phyloP scores from a whole-genome alignment of 2,888 invertebrate genomes.

The Charanyca ferruginea region DNA sequence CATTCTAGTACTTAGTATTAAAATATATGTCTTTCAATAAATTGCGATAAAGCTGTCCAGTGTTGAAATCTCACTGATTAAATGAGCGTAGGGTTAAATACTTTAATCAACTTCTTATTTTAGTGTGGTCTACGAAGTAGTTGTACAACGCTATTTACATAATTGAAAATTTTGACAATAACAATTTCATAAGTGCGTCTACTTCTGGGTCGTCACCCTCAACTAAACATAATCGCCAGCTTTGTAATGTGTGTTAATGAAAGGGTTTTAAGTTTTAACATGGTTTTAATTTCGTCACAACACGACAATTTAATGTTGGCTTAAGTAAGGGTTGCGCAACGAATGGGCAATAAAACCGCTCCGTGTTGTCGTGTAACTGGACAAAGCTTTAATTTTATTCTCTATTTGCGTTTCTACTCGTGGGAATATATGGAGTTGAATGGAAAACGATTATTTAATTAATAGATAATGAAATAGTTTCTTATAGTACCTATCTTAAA shows the following conservation, averaged over 20 bases:
- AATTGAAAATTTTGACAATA: constrained; percentile 14
- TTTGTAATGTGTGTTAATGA: constrained; percentile 52
- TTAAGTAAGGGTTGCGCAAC: constrained; percentile 63
- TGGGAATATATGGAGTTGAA: constrained; percentile 60
- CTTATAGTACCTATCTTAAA: constrained; percentile 1
- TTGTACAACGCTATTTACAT: constrained; percentile 19
- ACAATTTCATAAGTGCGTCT: constrained; percentile 32
- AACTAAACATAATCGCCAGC: constrained; percentile 53
- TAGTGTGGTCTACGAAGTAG: constrained; percentile 4
- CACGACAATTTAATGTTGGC: constrained; percentile 60
- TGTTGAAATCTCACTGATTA: constrained; percentile 10
- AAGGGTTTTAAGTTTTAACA: constrained; percentile 62
- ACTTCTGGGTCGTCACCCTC: constrained; percentile 15
- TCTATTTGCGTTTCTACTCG: constrained; percentile 58
- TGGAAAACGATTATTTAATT: constrained; percentile 41
- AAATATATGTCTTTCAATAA: constrained; percentile 15
- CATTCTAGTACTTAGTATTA: constrained; percentile 7
- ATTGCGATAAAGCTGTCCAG: constrained; percentile 8
- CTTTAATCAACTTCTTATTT: constrained; percentile 1
- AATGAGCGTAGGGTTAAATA: neutral
- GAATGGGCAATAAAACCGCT: constrained; percentile 63
- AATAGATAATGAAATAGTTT: constrained; percentile 19
- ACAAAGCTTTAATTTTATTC: constrained; percentile 64
- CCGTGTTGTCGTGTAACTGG: constrained; percentile 52
- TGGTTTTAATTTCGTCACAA: constrained; percentile 63